phyloP scores from a whole-genome alignment of 53 echinoderm and acorn worm species.

The Luidia sarsii region DNA sequence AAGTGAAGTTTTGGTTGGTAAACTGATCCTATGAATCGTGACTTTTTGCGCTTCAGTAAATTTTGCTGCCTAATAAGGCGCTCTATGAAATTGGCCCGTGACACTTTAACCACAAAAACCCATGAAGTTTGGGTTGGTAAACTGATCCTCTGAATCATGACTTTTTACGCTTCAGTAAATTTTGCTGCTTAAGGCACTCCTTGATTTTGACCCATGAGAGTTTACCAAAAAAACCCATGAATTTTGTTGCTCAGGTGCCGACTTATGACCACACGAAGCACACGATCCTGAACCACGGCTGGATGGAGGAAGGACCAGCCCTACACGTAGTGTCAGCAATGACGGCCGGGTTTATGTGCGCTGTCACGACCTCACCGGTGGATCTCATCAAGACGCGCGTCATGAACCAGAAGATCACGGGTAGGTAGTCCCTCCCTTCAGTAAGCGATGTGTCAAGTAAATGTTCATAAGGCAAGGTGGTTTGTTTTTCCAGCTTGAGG shows the following conservation, averaged over 20 bases:
- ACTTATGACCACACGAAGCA: slow-evolving; percentile 97
- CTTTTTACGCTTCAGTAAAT: too few species aligned
- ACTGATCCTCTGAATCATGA: too few species aligned
- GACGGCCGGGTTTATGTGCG: slow-evolving; percentile 90
- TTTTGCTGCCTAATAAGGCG: too few species aligned
- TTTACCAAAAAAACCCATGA: background rate
- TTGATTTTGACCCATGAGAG: background rate
- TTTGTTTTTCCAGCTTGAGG: too few species aligned
- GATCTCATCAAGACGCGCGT: slow-evolving; percentile 96
- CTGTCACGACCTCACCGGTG: slow-evolving; percentile 82
- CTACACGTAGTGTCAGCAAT: slow-evolving; percentile 84
- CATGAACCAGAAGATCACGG: slow-evolving; percentile 96
- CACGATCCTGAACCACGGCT: slow-evolving; percentile 76
- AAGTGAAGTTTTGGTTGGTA: too few species aligned
- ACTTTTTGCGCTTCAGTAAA: too few species aligned
- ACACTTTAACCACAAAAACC: too few species aligned
- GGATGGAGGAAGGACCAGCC: slow-evolving; percentile 87
- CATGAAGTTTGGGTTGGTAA: too few species aligned
- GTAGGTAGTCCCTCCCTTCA: slow-evolving; percentile 53
- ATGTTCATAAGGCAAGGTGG: too few species aligned
- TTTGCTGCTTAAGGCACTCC: background rate
- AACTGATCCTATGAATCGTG: too few species aligned
- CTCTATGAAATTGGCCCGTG: too few species aligned
- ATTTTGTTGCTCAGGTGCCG: slow-evolving; percentile 58
- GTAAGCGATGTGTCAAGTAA: too few species aligned